These are phyloP conservation scores for Caenorhabditis remanei DNA, from an alignment of 1,140 invertebrate species.

Conservation along the genomic window DNA sequence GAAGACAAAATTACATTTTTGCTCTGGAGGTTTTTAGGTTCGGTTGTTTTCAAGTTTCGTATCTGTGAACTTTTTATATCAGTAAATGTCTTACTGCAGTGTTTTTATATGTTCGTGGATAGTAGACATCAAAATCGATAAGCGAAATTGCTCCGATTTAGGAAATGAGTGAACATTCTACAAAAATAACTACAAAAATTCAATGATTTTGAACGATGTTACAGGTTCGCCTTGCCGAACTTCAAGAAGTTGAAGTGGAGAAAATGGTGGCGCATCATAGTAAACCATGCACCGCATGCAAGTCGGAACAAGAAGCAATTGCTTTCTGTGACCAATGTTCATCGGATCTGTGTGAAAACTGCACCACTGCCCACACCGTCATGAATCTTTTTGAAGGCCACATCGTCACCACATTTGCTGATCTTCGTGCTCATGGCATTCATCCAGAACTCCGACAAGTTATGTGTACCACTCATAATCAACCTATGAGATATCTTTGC, in stretches of 20 bases:
- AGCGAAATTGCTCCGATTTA: too few relatives aligned
- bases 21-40: too few relatives aligned
- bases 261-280: constrained; percentile 26
- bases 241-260: constrained; percentile 59
- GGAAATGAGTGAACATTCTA: too few relatives aligned
- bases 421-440: constrained; percentile 34
- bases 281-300: constrained; percentile 70
- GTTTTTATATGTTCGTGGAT: too few relatives aligned
- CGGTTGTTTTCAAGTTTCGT: too few relatives aligned
- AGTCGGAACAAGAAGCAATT: constrained; percentile 84
- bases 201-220: too few relatives aligned
- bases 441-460: constrained; percentile 46
- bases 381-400: constrained; percentile 81
- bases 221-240: constrained; percentile 56
- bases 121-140: too few relatives aligned
- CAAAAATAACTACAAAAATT: too few relatives aligned
- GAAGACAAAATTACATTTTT: too few relatives aligned
- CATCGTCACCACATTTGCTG: constrained; percentile 60
- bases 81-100: too few relatives aligned
- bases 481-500: constrained; percentile 53
- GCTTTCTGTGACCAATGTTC: constrained; percentile 81
- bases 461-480: constrained; percentile 55
- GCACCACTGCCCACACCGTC: constrained; percentile 90
- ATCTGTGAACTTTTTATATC: too few relatives aligned
- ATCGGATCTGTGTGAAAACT: constrained; percentile 85